phyloP scores from a whole-genome alignment of 2,888 invertebrate genomes.

The Rhamphomyia laevipes region DNA sequence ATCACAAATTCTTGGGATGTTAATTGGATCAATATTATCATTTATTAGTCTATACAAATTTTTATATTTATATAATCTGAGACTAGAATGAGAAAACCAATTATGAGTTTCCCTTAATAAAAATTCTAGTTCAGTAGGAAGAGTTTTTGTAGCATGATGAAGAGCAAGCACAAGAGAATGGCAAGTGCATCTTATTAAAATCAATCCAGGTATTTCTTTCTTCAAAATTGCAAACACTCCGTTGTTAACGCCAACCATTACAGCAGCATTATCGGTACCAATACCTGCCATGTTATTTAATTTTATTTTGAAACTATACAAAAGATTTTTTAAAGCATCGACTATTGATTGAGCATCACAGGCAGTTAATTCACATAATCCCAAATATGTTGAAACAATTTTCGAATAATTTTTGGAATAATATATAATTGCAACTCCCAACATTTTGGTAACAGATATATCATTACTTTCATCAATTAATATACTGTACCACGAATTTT shows the following conservation, averaged over 20 bases:
- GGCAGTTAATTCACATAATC: background rate
- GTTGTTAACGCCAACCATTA: constrained; percentile 5
- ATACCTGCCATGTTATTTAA: background rate
- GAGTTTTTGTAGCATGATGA: background rate
- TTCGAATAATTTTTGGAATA: background rate
- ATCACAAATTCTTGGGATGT: constrained; percentile 14
- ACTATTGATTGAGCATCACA: background rate
- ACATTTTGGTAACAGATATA: background rate
- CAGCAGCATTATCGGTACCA: constrained; percentile 5
- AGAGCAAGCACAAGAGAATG: constrained; percentile 1
- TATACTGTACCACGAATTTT: background rate
- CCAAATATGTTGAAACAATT: background rate
- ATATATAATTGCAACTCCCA: constrained; percentile 2
- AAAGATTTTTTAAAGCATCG: background rate
- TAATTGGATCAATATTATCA: constrained; percentile 18
- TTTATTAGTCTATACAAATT: constrained; percentile 16
- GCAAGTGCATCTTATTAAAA: constrained; percentile 1
- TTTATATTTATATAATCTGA: constrained; percentile 14
- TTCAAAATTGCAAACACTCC: background rate
- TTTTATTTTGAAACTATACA: background rate
- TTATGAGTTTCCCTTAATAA: constrained; percentile 15
- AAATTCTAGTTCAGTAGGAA: constrained; percentile 2
- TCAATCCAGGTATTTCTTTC: background rate
- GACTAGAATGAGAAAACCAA: background rate
- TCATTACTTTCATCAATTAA: constrained; percentile 5